Conservation (phyloP, 2,113 vertebrate species). For the Pleuronectes platessa region DNA sequence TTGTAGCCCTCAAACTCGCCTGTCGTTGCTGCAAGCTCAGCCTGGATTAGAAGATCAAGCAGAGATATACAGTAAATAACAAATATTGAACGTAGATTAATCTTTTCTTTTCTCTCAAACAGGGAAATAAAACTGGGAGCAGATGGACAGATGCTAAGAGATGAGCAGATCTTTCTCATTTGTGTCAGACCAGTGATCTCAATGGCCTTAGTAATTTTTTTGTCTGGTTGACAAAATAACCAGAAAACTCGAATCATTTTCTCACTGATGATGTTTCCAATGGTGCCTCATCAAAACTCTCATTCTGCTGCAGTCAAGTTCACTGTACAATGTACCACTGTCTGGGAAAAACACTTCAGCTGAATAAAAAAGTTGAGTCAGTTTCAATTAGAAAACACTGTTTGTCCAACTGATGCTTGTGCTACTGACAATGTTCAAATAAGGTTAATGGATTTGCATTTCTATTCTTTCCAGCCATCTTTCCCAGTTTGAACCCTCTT, state of each 20-base stretch:
- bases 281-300: not conserved
- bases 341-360: not conserved
- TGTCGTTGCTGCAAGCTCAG: constrained; percentile 85
- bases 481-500: too few species aligned
- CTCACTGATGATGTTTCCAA: not conserved
- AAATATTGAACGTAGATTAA: not conserved
- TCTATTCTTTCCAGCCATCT: too few species aligned
- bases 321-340: not conserved
- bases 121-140: too few species aligned
- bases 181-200: too few species aligned
- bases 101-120: not conserved
- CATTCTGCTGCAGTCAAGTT: not conserved
- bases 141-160: too few species aligned
- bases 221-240: too few species aligned
- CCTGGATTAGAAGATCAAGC: constrained; percentile 75
- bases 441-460: too few species aligned
- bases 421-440: too few species aligned
- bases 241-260: not conserved
- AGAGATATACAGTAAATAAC: not conserved
- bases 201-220: too few species aligned
- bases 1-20: constrained; percentile 96
- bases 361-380: too few species aligned
- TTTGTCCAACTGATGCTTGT: too few species aligned
- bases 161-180: not conserved
- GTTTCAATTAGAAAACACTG: too few species aligned